These are phyloP conservation scores for Mechanitis messenoides DNA, from an alignment of 2,888 invertebrate genomes.

Conservation along the genomic window DNA sequence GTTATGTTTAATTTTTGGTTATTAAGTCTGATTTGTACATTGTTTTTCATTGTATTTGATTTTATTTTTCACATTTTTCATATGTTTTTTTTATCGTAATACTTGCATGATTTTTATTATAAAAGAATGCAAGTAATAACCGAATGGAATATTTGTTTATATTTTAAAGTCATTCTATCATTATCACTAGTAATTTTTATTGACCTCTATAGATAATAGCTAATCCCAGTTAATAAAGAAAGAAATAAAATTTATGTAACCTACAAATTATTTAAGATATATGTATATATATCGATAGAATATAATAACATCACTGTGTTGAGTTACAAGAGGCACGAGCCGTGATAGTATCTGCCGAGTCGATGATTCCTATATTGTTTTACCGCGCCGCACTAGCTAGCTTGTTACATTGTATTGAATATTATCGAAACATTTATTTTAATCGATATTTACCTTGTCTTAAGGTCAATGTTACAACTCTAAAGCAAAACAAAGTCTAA, in stretches of 20 bases:
- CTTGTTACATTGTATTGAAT: slow-evolving; percentile 33
- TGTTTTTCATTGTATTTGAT: too few relatives aligned
- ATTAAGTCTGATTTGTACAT: too few relatives aligned
- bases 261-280: neutral
- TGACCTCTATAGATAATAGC: too few relatives aligned
- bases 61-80: too few relatives aligned
- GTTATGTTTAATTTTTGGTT: too few relatives aligned
- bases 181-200: too few relatives aligned
- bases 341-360: slow-evolving; percentile 62
- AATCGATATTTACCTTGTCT: slow-evolving; percentile 12
- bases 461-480: slow-evolving; percentile 3
- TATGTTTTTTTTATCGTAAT: too few relatives aligned
- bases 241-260: neutral
- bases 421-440: slow-evolving; percentile 19
- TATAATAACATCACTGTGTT: slow-evolving; percentile 49
- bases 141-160: too few relatives aligned
- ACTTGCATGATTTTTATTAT: too few relatives aligned
- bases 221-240: neutral
- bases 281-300: slow-evolving; percentile 5
- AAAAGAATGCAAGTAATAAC: too few relatives aligned
- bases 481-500: neutral
- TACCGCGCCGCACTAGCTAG: slow-evolving; percentile 47
- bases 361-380: slow-evolving; percentile 74
- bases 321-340: slow-evolving; percentile 67
- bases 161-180: too few relatives aligned